A percentile compares a stretch with the other conserved stretches of the same genome.
Conservation (phyloP, 2,113 vertebrate species). For the Callipepla californica region DNA sequence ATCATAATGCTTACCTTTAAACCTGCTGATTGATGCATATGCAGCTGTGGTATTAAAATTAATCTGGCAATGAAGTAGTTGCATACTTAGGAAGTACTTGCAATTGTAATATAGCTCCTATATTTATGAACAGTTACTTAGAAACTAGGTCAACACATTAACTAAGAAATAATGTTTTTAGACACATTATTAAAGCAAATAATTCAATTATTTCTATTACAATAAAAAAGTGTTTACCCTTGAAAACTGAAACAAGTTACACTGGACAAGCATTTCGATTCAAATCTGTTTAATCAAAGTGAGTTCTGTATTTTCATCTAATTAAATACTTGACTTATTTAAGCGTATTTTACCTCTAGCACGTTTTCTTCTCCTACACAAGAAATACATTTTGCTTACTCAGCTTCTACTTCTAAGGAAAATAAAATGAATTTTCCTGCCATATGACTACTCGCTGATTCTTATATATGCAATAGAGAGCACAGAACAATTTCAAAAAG, state of each 20-base stretch:
- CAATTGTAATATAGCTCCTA: neutral
- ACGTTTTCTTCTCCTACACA: neutral
- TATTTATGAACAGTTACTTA: neutral
- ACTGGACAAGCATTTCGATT: neutral
- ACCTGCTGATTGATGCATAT: neutral
- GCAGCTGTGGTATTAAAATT: neutral
- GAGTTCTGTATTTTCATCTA: neutral
- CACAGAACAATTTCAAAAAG: neutral
- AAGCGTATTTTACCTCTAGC: slow-evolving; percentile 7
- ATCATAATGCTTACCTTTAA: slow-evolving; percentile 26
- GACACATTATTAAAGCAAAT: neutral
- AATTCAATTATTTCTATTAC: neutral
- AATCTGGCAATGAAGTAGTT: neutral
- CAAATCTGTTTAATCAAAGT: neutral
- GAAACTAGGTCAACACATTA: neutral
- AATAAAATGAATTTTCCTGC: neutral
- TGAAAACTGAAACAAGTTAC: neutral
- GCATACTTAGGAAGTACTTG: neutral
- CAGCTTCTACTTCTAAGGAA: neutral
- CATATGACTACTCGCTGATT: neutral
- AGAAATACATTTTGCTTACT: neutral
- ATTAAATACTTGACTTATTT: neutral
- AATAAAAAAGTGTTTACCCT: neutral
- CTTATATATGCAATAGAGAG: neutral
- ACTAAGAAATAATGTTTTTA: neutral